Conservation (phyloP, 2,888 invertebrate species). For the Philhelius pedissequus region DNA sequence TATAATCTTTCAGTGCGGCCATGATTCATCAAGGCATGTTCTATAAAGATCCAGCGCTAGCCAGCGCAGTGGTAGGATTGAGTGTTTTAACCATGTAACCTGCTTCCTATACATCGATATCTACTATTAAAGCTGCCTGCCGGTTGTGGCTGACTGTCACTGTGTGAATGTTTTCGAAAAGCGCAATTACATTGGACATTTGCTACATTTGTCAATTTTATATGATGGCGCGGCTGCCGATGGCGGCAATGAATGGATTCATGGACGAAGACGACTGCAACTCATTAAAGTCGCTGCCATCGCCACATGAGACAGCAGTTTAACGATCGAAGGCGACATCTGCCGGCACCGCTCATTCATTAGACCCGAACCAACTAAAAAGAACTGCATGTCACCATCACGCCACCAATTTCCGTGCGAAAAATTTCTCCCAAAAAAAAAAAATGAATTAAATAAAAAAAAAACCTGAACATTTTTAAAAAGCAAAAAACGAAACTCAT, state of each 20-base stretch:
- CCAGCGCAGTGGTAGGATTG: neutral
- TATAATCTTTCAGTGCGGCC: too few relatives aligned
- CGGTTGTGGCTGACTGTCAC: too few relatives aligned
- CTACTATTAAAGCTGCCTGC: slow-evolving; percentile 11
- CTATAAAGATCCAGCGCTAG: neutral
- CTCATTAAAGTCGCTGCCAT: slow-evolving; percentile 36
- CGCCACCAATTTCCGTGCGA: slow-evolving; percentile 37
- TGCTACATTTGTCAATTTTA: slow-evolving; percentile 31
- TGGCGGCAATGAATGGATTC: slow-evolving; percentile 7
- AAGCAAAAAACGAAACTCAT: slow-evolving; percentile 45
- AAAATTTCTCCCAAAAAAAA: slow-evolving; percentile 32
- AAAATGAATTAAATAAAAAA: neutral
- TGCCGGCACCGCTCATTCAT: slow-evolving; percentile 47
- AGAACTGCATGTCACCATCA: slow-evolving; percentile 12
- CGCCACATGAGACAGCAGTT: slow-evolving; percentile 6
- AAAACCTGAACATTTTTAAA: neutral
- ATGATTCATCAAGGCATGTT: neutral
- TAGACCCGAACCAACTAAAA: slow-evolving; percentile 39
- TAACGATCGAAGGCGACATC: slow-evolving; percentile 42
- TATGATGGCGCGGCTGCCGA: neutral
- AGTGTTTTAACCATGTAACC: neutral
- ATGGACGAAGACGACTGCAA: slow-evolving; percentile 19
- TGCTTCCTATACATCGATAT: slow-evolving; percentile 42
- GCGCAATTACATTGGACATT: slow-evolving; percentile 35
- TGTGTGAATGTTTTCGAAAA: neutral